These are phyloP conservation scores for Sisyra nigra DNA, from an alignment of 2,888 invertebrate species.

Conservation along the genomic window DNA sequence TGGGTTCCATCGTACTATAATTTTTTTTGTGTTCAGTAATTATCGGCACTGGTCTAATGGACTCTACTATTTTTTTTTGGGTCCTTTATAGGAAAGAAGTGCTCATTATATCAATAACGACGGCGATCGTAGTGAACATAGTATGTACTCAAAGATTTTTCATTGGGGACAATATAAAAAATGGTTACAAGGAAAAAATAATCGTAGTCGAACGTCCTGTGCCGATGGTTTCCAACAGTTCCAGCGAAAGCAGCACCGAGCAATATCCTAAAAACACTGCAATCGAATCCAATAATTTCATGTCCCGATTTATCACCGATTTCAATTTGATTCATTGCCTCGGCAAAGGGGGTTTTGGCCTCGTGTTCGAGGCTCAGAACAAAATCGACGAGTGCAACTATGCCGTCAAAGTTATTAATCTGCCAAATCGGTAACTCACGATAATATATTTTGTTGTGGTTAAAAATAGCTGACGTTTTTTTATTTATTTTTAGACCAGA, in stretches of 20 bases:
- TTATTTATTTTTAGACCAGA: slow-evolving; percentile 38
- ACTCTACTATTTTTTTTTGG: slow-evolving; percentile 5
- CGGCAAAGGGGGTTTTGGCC: slow-evolving; percentile 88
- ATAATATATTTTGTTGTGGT: background rate
- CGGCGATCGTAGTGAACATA: slow-evolving; percentile 52
- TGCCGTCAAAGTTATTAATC: slow-evolving; percentile 84
- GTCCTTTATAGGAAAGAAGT: slow-evolving; percentile 51
- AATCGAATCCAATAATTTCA: slow-evolving; percentile 19
- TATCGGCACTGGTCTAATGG: no score
- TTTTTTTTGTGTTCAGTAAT: no score
- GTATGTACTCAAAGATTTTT: slow-evolving; percentile 33
- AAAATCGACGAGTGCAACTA: slow-evolving; percentile 88
- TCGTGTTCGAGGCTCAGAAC: slow-evolving; percentile 89
- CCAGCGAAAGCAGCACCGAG: no score
- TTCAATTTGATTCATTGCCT: slow-evolving; percentile 69
- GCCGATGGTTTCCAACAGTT: slow-evolving; percentile 13
- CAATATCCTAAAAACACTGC: no score
- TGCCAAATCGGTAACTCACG: slow-evolving; percentile 51
- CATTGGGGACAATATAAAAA: background rate
- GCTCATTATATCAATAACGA: slow-evolving; percentile 53
- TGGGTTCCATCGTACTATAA: no score
- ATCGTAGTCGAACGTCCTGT: slow-evolving; percentile 27
- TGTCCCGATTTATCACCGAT: slow-evolving; percentile 62
- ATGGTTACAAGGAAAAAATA: slow-evolving; percentile 18
- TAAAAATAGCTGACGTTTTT: background rate